Base-by-base conservation (phyloP, 1,140 invertebrate genomes). In the Olivierus martensii region DNA sequence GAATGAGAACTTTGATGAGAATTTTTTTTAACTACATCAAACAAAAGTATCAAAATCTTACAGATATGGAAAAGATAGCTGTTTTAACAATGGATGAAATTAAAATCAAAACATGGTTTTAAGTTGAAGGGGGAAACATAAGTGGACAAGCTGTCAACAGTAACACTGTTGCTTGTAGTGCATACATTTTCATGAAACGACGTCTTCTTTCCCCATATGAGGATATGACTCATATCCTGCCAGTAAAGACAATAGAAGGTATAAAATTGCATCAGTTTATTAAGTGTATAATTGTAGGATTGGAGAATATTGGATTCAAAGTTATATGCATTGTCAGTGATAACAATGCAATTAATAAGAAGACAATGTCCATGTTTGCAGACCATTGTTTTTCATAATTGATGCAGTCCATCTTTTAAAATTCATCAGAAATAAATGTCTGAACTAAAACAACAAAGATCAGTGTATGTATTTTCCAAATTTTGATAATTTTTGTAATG, bases 71-170 rank as follows among this genome's bases (percentile, higher is more conserved):
- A 18, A 22, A 37, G 1, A 35, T 12, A 3, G 41, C 44, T 21
- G 11, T 38, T 14, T 45, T 55, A 49, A 57, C 55, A 55, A 36
- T 62, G 21, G 52, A 59, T 51, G 54, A 62, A 50, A 59, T 61
- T 28, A 47, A 61, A 34, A 11, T 52, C 19, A 61, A 61, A 43
- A 51, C 53, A 22, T 53, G 37, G 35, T 47, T 55, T 38, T 52
- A 59, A 46, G 53, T 51, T 37, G 59, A 53, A 50, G 61, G 61
- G 6, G 49, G 59, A 15, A 57, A 53, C 48, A 46, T 62, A 58
- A 18, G 55, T 46, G 57, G 59, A 3, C 1, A 19, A 38, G 49
- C 56, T 49, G 55, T 51, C 52, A 48, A 59, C 22, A 51, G 17
- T 42, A n/a, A 22, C 18, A 28, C 52, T 17, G 38, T 50, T 38